Evolutionary conservation across 2,797 vertebrate species (phyloP).

Genomic region (Lithobates sylvaticus): DNA sequence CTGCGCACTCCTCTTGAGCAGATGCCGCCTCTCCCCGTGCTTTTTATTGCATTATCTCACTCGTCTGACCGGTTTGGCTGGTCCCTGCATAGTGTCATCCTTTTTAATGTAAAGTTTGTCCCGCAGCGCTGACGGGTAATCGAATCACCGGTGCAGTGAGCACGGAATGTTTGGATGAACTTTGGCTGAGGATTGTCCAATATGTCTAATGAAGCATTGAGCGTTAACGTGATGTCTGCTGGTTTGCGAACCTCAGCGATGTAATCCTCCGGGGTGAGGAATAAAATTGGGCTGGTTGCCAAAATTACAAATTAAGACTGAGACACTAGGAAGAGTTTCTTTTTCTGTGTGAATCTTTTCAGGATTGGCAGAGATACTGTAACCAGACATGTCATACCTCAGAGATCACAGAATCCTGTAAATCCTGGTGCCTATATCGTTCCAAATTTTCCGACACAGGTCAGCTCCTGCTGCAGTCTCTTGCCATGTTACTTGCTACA

Average conservation of each 20-base stretch:
- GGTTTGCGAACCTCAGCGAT: not conserved
- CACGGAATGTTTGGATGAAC: not conserved
- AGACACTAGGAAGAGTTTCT: too few relatives aligned
- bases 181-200: not conserved
- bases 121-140: not conserved
- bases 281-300: not conserved
- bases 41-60: not conserved
- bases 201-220: slow-evolving; percentile 33
- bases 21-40: not conserved
- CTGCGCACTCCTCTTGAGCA: not conserved
- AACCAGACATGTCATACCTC: too few relatives aligned
- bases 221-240: slow-evolving; percentile 16
- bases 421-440: too few relatives aligned
- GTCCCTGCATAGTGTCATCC: not conserved
- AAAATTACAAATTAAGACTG: not conserved
- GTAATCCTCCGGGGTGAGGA: not conserved
- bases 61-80: slow-evolving; percentile 24
- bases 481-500: too few relatives aligned
- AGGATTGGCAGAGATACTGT: too few relatives aligned
- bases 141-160: not conserved
- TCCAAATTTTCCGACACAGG: too few relatives aligned
- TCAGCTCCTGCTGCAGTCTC: too few relatives aligned
- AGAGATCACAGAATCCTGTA: too few relatives aligned
- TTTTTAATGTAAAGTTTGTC: slow-evolving; percentile 37
- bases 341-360: too few relatives aligned